Conservation (phyloP, 2,888 invertebrate species). For the Zaprionus lineosus region DNA sequence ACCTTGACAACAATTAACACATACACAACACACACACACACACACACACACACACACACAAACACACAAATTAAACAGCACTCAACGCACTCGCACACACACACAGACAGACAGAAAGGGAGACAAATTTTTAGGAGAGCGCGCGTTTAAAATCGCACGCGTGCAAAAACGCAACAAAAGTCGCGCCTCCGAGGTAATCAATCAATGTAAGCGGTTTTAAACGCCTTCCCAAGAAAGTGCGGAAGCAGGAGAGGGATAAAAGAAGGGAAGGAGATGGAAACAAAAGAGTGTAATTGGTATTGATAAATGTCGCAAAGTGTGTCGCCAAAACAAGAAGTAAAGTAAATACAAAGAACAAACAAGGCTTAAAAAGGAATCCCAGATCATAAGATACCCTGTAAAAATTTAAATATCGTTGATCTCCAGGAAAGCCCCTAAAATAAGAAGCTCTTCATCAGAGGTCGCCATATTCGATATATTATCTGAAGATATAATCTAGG, state of each 20-base stretch:
- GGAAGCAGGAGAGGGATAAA: neutral
- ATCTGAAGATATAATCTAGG: too few relatives aligned
- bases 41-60: slow-evolving; percentile 1
- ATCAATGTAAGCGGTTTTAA: slow-evolving; percentile 71
- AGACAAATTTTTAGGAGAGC: slow-evolving; percentile 3
- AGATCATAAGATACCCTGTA: too few relatives aligned
- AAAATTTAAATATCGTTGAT: too few relatives aligned
- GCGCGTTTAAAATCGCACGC: slow-evolving; percentile 57
- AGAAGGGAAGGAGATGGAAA: neutral
- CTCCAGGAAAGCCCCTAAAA: too few relatives aligned
- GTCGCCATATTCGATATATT: too few relatives aligned
- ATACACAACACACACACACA: slow-evolving; percentile 6
- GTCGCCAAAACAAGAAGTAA: slow-evolving; percentile 22
- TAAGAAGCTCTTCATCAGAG: too few relatives aligned
- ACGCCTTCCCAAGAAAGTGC: slow-evolving; percentile 17
- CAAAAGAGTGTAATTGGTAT: slow-evolving; percentile 56
- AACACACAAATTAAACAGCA: slow-evolving; percentile 48
- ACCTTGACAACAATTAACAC: slow-evolving; percentile 75
- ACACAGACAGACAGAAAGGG: slow-evolving; percentile 20
- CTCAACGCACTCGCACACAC: too few relatives aligned
- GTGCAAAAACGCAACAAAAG: slow-evolving; percentile 58
- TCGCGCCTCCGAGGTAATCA: slow-evolving; percentile 72
- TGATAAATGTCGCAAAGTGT: slow-evolving; percentile 63
- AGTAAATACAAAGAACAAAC: neutral
- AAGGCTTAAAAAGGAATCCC: too few relatives aligned